A percentile compares a stretch with the other conserved stretches of the same genome.
Evolutionary conservation across 1,140 invertebrate species (phyloP).

Genomic region (Lerema accius): DNA sequence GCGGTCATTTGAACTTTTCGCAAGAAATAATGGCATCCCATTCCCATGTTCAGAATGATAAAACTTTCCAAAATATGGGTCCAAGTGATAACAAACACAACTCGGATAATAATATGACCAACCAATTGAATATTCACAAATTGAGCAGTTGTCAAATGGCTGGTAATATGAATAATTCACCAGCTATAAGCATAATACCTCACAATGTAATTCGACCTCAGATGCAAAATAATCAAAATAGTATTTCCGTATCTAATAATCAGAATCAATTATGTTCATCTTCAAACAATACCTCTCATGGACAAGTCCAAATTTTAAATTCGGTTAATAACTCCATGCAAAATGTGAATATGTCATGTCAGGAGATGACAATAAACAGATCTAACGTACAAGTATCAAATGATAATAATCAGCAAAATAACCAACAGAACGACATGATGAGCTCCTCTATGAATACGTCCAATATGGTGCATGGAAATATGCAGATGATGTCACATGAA

Average conservation of each 20-base stretch:
- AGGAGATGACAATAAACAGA: conserved; percentile 67
- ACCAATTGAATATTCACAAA: conserved; percentile 74
- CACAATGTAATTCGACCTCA: conserved; percentile 68
- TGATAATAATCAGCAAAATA: conserved; percentile 59
- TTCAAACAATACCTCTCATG: conserved; percentile 58
- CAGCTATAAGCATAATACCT: conserved; percentile 73
- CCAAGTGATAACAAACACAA: conserved; percentile 64
- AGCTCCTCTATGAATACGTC: conserved; percentile 55
- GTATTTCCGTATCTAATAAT: conserved; percentile 62
- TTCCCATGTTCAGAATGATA: conserved; percentile 71
- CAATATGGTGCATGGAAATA: conserved; percentile 66
- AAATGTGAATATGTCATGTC: conserved; percentile 71
- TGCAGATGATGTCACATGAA: conserved; percentile 72
- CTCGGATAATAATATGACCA: conserved; percentile 57
- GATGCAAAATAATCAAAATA: conserved; percentile 68
- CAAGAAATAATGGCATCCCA: conserved; percentile 80
- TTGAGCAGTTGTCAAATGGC: conserved; percentile 73
- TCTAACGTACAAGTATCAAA: conserved; percentile 53
- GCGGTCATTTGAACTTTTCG: conserved; percentile 74
- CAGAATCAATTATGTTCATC: conserved; percentile 73
- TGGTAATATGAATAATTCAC: conserved; percentile 63
- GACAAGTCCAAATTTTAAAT: conserved; percentile 69
- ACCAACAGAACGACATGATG: conserved; percentile 60
- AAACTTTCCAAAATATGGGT: conserved; percentile 74
- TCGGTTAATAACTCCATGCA: conserved; percentile 67